Evolutionary conservation across 2,113 vertebrate species (phyloP).

Genomic region (Carassius carassius): DNA sequence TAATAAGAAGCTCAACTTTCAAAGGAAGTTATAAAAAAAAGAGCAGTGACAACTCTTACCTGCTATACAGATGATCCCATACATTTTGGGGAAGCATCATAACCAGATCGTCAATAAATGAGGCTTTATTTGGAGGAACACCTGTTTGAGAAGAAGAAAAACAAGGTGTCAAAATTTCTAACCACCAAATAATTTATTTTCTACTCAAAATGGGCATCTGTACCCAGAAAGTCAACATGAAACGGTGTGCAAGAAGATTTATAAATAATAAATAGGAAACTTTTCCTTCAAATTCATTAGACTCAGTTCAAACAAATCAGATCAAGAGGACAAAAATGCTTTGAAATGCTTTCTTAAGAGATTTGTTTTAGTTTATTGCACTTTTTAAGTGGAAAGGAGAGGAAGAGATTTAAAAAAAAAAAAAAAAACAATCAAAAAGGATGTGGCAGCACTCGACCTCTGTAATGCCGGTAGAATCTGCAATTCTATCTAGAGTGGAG

Average conservation of each 20-base stretch:
- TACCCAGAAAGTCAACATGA: background rate
- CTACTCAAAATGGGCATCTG: background rate
- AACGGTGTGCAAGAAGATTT: background rate
- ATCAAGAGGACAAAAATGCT: background rate
- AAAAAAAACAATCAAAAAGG: background rate
- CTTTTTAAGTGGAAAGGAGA: background rate
- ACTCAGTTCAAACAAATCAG: constrained; percentile 9
- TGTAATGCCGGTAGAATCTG: background rate
- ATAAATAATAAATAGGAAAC: background rate
- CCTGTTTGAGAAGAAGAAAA: constrained; percentile 70
- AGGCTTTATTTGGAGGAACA: constrained; percentile 90
- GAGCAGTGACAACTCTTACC: constrained; percentile 65
- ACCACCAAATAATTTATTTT: background rate
- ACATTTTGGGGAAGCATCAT: constrained; percentile 97
- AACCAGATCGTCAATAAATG: constrained; percentile 88
- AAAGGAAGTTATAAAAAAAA: background rate
- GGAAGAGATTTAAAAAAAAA: background rate
- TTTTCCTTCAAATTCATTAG: background rate
- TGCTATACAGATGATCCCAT: constrained; percentile 97
- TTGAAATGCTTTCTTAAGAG: constrained; percentile 14
- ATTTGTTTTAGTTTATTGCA: background rate
- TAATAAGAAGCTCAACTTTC: constrained; percentile 64
- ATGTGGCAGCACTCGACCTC: background rate
- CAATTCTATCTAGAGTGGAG: background rate
- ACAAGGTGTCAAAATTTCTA: background rate